Evolutionary conservation across 1,140 invertebrate species (phyloP), one percentile per base, ranked within the genome.

Genomic region (Coenobita brevimanus): DNA sequence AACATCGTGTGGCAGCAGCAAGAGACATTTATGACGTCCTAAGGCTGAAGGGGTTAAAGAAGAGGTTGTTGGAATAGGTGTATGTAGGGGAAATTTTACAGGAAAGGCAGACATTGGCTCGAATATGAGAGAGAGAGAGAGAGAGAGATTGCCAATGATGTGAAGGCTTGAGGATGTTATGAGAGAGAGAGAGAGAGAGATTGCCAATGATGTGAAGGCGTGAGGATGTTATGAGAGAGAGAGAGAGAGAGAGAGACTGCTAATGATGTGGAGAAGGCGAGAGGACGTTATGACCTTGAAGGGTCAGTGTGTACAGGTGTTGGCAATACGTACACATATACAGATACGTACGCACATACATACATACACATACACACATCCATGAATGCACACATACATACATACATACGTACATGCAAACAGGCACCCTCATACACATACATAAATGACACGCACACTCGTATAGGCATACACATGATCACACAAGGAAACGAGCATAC

Each of bases 301-400:
- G 46, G 1, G 24, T 76, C 2, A 46, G 15, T 54, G 21, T 33
- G 2, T 57, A 46, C 33, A n/a, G n/a, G n/a, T n/a, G n/a, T n/a
- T n/a, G n/a, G n/a, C n/a, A n/a, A n/a, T n/a, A n/a, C n/a, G n/a
- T n/a, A n/a, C 30, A 30, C 24, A 69, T 27, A 3, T 69, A 30
- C 64, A 24, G 15, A 21, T 69, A 30, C 30, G 13, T 30, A 33
- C 36, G 41, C 36, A 4, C 69, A 36, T 36, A 73, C 3, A 36
- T 36, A 73, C 69, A 73, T 36, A 41, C 69, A 62, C 60, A 62
- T 27, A 62, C 60, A 62, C 60, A 62, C 60, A 62, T 27, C 21
- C 60, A 62, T 21, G 21, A 8, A 54, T 21, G 21, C 50, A 54
- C 50, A 54, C 50, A 54, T 21, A 54, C 50, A 54, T 21, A 54